Conservation (phyloP, 1,140 invertebrate genomes). For the Latrodectus geometricus region DNA sequence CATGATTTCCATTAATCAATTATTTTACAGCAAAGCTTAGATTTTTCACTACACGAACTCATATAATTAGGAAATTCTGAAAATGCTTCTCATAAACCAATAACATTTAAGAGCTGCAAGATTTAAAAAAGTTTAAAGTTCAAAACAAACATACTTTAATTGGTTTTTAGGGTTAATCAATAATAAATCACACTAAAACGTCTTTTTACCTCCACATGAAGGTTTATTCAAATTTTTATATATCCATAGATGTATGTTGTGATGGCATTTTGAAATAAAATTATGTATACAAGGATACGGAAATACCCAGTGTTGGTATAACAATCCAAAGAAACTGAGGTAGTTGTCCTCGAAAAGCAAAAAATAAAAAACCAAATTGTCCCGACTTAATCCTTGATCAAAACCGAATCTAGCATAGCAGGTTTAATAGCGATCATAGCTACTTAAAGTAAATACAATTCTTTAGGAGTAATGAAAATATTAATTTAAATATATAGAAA, state of each 20-base stretch:
- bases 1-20: too few species aligned
- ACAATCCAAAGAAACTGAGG: constrained; percentile 8
- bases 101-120: background rate
- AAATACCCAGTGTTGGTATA: constrained; percentile 31
- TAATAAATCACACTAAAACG: background rate
- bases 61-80: background rate
- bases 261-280: background rate
- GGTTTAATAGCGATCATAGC: background rate
- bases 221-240: too few species aligned
- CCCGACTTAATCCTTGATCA: background rate
- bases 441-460: too few species aligned
- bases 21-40: background rate
- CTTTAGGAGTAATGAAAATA: too few species aligned
- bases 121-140: background rate
- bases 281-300: constrained; percentile 11
- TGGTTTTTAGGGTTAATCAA: constrained; percentile 39
- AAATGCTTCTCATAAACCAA: too few species aligned
- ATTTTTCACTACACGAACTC: background rate
- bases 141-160: constrained; percentile 2
- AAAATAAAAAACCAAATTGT: constrained; percentile 8
- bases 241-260: too few species aligned
- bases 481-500: too few species aligned
- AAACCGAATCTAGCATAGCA: constrained; percentile 42
- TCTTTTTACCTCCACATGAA: constrained; percentile 14
- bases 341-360: constrained; percentile 50